Base-by-base conservation (phyloP, 2,113 vertebrate genomes). In the Aix galericulata region DNA sequence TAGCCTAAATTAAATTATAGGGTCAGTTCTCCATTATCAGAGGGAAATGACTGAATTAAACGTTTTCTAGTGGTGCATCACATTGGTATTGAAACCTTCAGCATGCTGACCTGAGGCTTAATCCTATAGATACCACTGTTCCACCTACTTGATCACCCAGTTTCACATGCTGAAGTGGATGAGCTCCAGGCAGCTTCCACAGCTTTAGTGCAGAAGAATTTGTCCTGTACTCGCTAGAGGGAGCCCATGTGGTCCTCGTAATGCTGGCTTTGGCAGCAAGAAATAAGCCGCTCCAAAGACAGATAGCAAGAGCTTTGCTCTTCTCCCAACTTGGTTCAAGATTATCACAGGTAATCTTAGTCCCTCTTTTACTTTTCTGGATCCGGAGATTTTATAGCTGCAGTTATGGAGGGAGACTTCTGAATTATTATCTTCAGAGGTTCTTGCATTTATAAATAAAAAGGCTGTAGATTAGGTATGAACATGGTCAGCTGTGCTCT, bases 201-300 rank as follows among this genome's bases (percentile, higher is more conserved):
- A 58, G 38, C 34, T 56, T 58, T 50, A 79, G 38, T 9, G 29
- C 69, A 63, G 63, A 42, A 89, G 31, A 85, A 32, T 25, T 95
- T 86, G 59, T 75, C 40, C 17, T 16, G 26, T 52, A 56, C 55
- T 96, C 88, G 27, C 95, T 62, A 91, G 95, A 96, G 95, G 94
- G 91, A 93, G 91, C 90, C 7, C 82, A 66, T 56, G 34, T 7
- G 68, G 66, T 29, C 34, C 38, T 22, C 46, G 40, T 7, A 17
- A 48, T 13, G 52, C 55, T 40, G 66, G 86, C 85, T 86, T 44
- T 18, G 84, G 71, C 81, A 79, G 69, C 69, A n/a, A 94, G 60
- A 66, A 72, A 95, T 25, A 67, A 77, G 42, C 56, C 34, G 21
- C 68, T 77, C 50, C 84, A 50, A 85, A 89, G 44, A 36, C 50